A percentile compares a stretch with the other conserved stretches of the same genome.
Evolutionary conservation across 2,113 vertebrate genomes (phyloP).

Genomic region (Rhagologus leucostigma): DNA sequence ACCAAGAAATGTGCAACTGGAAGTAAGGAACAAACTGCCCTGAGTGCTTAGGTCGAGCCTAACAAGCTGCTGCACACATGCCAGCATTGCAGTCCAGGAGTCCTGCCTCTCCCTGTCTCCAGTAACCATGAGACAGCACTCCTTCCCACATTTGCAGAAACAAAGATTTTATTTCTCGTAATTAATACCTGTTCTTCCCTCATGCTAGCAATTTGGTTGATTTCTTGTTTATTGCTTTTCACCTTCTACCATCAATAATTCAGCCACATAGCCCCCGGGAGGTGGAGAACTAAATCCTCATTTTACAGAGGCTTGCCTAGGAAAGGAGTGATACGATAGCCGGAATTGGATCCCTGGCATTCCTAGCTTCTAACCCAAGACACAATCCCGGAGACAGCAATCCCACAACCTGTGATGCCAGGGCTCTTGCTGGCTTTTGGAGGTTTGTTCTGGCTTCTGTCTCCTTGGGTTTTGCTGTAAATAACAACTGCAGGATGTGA

Average conservation of each 20-base stretch:
- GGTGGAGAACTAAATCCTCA: not conserved
- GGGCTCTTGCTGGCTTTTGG: not conserved
- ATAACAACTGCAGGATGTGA: not conserved
- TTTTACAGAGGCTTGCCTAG: not conserved
- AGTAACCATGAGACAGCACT: not conserved
- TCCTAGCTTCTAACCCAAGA: not conserved
- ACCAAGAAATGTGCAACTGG: not conserved
- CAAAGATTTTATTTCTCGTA: not conserved
- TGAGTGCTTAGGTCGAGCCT: not conserved
- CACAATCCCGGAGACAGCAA: not conserved
- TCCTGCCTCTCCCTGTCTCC: not conserved
- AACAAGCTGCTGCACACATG: not conserved
- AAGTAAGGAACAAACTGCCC: not conserved
- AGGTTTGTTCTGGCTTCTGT: not conserved
- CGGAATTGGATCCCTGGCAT: not conserved
- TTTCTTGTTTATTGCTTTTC: constrained; percentile 57
- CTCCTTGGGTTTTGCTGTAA: not conserved
- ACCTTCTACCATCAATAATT: constrained; percentile 40
- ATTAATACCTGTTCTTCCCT: constrained; percentile 33
- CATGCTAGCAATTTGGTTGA: constrained; percentile 26
- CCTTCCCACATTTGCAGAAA: not conserved
- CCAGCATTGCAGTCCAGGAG: not conserved
- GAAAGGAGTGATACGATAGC: not conserved
- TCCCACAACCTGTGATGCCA: not conserved
- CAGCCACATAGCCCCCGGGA: constrained; percentile 32